These are phyloP conservation scores for Nyctibius grandis DNA, from an alignment of 2,797 vertebrate genomes.

Conservation along the genomic window DNA sequence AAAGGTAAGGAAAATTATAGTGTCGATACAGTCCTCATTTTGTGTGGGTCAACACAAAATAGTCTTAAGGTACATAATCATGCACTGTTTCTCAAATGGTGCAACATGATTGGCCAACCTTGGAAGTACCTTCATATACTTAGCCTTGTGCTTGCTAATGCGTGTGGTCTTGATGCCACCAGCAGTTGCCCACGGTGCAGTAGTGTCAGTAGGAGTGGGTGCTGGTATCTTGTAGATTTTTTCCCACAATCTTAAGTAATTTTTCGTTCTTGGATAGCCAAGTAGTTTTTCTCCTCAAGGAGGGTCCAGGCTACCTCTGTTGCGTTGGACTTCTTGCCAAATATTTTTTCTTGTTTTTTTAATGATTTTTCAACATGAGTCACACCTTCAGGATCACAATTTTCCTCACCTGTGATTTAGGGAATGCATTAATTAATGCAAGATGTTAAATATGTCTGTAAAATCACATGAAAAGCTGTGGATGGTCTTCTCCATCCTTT, in stretches of 20 bases:
- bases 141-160: neutral
- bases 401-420: neutral
- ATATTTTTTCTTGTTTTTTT: neutral
- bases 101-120: neutral
- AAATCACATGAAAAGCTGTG: neutral
- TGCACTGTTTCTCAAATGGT: neutral
- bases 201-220: neutral
- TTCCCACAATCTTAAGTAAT: neutral
- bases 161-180: neutral
- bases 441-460: neutral
- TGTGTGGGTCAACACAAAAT: neutral
- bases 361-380: neutral
- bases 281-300: neutral
- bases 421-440: neutral
- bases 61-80: neutral
- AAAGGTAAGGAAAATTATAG: slow-evolving; percentile 36
- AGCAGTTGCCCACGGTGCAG: neutral
- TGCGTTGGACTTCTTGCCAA: neutral
- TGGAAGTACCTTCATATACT: neutral
- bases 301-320: neutral
- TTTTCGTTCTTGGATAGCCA: neutral
- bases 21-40: neutral
- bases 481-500: neutral
- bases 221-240: neutral
- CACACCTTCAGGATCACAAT: neutral